Percentiles rank a stretch among this genome's conserved stretches.
phyloP scores from a whole-genome alignment of 2,113 vertebrate species.

The Mixornis gularis region DNA sequence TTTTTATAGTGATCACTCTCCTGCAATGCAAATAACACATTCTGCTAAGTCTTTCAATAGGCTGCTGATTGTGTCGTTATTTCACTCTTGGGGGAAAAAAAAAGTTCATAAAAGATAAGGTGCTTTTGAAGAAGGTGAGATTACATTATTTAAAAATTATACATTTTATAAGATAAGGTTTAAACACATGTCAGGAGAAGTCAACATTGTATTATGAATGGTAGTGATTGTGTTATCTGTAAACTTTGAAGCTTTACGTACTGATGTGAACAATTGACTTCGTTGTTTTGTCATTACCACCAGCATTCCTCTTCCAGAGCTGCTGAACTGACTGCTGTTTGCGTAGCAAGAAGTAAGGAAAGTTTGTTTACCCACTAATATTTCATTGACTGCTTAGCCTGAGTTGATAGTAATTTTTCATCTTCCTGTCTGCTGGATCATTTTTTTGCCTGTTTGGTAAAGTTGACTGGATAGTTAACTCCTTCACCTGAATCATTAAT shows the following conservation, averaged over 20 bases:
- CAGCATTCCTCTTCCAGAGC: slow-evolving; percentile 43
- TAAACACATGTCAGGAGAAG: slow-evolving; percentile 77
- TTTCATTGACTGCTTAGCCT: slow-evolving; percentile 61
- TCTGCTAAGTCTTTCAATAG: slow-evolving; percentile 68
- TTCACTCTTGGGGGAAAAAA: slow-evolving; percentile 46
- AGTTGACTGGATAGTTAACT: not conserved
- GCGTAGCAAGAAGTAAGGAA: slow-evolving; percentile 54
- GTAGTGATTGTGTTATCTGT: slow-evolving; percentile 73
- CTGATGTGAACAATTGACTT: slow-evolving; percentile 66
- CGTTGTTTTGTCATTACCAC: slow-evolving; percentile 67
- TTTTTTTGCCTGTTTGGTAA: not conserved
- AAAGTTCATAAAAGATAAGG: slow-evolving; percentile 68
- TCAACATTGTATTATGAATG: slow-evolving; percentile 77
- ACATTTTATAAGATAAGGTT: slow-evolving; percentile 78
- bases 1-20: slow-evolving; percentile 58
- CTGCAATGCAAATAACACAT: slow-evolving; percentile 49
- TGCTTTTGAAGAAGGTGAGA: slow-evolving; percentile 75
- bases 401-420: slow-evolving; percentile 48
- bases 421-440: slow-evolving; percentile 17
- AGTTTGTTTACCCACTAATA: slow-evolving; percentile 72
- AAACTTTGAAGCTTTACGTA: slow-evolving; percentile 75
- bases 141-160: slow-evolving; percentile 80
- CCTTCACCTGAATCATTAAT: not conserved
- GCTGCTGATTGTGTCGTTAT: slow-evolving; percentile 58
- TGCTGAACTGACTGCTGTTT: slow-evolving; percentile 63